A percentile compares a stretch with the other conserved stretches of the same genome.
These are phyloP conservation scores for Drosophila prostipennis DNA, from an alignment of 2,888 invertebrate species.

Conservation along the genomic window DNA sequence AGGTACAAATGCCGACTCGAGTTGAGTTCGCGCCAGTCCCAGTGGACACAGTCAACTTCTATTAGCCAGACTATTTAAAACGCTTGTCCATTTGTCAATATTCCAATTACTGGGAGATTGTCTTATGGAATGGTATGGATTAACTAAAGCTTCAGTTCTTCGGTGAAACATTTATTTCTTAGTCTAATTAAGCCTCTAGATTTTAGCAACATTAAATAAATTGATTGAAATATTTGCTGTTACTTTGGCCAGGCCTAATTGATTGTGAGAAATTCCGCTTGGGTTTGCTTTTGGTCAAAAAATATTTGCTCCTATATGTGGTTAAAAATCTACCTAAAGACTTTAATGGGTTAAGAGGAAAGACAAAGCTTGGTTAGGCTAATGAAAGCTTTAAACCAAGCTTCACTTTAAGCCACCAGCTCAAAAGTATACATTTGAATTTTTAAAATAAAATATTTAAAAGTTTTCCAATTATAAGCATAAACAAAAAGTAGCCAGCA, in stretches of 20 bases:
- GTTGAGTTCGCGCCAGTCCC: conserved; percentile 12
- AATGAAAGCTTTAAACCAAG: background rate
- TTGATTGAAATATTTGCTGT: conserved; percentile 10
- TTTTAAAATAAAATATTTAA: fast-evolving
- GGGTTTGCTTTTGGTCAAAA: background rate
- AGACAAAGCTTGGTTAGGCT: background rate
- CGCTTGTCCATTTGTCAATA: conserved; percentile 38
- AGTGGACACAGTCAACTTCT: conserved; percentile 35
- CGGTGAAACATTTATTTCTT: conserved; percentile 27
- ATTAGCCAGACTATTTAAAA: conserved; percentile 41
- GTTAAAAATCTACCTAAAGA: background rate
- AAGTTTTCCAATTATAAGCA: background rate
- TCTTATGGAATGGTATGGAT: conserved; percentile 6
- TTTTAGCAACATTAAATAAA: background rate
- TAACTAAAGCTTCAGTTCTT: background rate
- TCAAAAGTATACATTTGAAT: conserved; percentile 9
- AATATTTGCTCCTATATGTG: no score
- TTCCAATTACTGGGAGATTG: conserved; percentile 13
- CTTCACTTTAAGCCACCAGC: background rate
- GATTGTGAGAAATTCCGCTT: background rate
- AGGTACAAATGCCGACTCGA: conserved; percentile 26
- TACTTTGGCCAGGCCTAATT: conserved; percentile 16
- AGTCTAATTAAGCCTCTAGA: background rate
- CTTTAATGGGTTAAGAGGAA: conserved; percentile 17
- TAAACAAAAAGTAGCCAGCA: background rate